These are phyloP conservation scores for Trilocha varians DNA, from an alignment of 2,888 invertebrate species.

Conservation along the genomic window DNA sequence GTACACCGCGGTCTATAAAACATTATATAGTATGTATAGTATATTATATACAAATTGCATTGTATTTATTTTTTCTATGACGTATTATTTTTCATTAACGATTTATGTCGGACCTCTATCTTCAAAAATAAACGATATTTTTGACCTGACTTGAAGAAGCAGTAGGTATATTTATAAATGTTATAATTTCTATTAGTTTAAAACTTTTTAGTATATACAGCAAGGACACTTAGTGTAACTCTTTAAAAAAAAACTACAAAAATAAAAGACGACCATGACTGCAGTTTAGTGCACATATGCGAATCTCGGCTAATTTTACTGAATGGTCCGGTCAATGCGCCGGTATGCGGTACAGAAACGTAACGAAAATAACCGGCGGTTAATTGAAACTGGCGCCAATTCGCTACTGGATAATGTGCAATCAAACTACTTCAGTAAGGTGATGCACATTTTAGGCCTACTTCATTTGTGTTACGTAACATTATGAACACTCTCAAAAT, in stretches of 20 bases:
- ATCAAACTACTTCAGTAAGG: conserved; percentile 37
- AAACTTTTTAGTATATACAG: too few relatives aligned
- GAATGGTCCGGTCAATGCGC: conserved; percentile 55
- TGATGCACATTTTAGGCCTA: conserved; percentile 16
- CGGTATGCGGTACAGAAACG: conserved; percentile 22
- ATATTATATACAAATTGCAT: too few relatives aligned
- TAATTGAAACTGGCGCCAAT: conserved; percentile 55
- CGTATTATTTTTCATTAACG: too few relatives aligned
- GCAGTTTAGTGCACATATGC: conserved; percentile 38
- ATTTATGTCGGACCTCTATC: too few relatives aligned
- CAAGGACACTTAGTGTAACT: too few relatives aligned
- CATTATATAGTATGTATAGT: too few relatives aligned
- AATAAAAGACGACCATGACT: conserved; percentile 45
- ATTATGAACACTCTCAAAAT: conserved; percentile 2
- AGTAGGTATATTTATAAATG: too few relatives aligned
- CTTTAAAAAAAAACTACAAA: conserved; percentile 24
- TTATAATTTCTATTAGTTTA: too few relatives aligned
- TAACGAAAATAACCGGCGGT: conserved; percentile 50
- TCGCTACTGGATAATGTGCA: conserved; percentile 36
- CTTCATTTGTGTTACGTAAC: conserved; percentile 4
- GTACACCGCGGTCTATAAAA: too few relatives aligned
- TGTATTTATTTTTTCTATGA: too few relatives aligned
- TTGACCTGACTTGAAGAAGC: too few relatives aligned
- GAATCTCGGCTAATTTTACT: conserved; percentile 55
- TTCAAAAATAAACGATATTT: too few relatives aligned